Percentiles rank a stretch among this genome's conserved stretches.
Evolutionary conservation across 2,888 invertebrate species (phyloP).

Genomic region (Ochropleura plecta): DNA sequence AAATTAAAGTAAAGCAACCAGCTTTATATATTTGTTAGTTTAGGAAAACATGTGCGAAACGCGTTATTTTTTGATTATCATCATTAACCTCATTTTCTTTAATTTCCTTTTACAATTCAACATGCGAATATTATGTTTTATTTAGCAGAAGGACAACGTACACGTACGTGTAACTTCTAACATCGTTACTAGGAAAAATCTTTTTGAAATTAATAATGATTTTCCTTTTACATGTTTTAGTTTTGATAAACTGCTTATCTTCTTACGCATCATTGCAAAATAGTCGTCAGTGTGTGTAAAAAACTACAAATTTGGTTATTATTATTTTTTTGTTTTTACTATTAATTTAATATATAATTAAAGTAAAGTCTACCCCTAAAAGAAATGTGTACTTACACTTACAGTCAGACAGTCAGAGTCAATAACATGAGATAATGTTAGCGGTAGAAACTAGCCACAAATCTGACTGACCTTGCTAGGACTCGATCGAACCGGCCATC

Average conservation of each 20-base stretch:
- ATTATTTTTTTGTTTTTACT: no score
- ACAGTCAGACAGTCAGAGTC: background rate
- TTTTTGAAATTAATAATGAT: background rate
- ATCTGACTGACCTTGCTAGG: constrained; percentile 57
- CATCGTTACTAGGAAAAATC: background rate
- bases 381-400: background rate
- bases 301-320: no score
- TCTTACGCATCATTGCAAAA: background rate
- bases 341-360: background rate
- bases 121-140: background rate
- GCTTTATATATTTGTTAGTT: background rate
- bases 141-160: background rate
- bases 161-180: background rate
- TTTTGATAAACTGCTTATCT: background rate
- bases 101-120: background rate
- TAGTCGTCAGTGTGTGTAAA: no score
- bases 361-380: background rate
- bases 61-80: background rate
- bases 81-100: constrained; percentile 14
- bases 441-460: constrained; percentile 27
- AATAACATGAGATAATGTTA: background rate
- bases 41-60: background rate
- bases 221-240: background rate
- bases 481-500: constrained; percentile 50
- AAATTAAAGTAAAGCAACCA: background rate